phyloP scores from a whole-genome alignment of 2,113 vertebrate genomes.

The Strix aluco region DNA sequence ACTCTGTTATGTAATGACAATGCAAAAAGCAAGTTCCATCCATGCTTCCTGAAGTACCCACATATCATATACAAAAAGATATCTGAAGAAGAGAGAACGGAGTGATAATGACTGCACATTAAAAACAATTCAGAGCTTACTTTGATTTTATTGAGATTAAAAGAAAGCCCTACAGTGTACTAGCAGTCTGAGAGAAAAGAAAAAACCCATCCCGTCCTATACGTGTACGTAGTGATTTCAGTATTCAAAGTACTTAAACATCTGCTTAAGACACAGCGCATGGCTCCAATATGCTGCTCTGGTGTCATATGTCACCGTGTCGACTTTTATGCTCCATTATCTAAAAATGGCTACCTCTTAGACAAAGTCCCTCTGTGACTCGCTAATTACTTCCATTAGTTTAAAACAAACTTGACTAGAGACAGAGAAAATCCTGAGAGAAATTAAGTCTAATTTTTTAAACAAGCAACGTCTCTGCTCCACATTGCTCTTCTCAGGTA shows the following conservation, averaged over 20 bases:
- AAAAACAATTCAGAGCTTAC: constrained; percentile 11
- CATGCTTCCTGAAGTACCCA: not conserved
- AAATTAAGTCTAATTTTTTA: constrained; percentile 29
- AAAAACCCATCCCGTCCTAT: not conserved
- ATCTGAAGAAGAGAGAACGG: not conserved
- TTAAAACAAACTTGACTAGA: constrained; percentile 69
- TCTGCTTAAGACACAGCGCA: constrained; percentile 48
- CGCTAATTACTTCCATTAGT: constrained; percentile 68
- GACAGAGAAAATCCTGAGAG: constrained; percentile 52
- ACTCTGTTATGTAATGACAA: not conserved
- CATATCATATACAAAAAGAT: not conserved
- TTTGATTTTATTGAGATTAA: constrained; percentile 44
- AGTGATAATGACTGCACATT: not conserved
- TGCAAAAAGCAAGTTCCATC: not conserved
- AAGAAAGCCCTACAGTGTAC: constrained; percentile 28
- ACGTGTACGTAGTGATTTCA: not conserved
- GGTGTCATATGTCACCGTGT: constrained; percentile 62
- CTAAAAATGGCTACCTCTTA: constrained; percentile 54
- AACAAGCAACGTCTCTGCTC: not conserved
- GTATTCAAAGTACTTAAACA: constrained; percentile 65
- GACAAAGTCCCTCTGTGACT: constrained; percentile 48
- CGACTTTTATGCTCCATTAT: constrained; percentile 73
- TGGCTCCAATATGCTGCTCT: constrained; percentile 51
- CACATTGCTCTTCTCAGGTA: not conserved
- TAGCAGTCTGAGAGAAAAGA: not conserved